Base-by-base conservation (phyloP, 2,888 invertebrate genomes). In the Aleiodes testaceus region DNA sequence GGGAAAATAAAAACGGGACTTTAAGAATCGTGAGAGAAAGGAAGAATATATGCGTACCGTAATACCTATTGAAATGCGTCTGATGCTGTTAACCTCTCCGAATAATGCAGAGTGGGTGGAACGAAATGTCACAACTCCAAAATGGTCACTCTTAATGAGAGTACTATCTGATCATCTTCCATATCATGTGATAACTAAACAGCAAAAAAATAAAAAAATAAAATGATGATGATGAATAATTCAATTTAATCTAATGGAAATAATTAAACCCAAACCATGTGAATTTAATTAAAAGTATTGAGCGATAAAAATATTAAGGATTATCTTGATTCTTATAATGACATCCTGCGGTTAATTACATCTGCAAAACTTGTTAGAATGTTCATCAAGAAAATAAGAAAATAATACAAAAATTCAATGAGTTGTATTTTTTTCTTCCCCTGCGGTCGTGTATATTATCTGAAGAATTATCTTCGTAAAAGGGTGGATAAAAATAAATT, bases 51-150 rank as follows among this genome's bases (percentile, higher is more conserved):
- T 11, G 36, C 11, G 69, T 75, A 75, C 73, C 76, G 76, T 76
- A 76, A 75, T 67, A 20, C 69, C 59, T 59, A 76, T 75, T 75
- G 66, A 55, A 63, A 71, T 76, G 63, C 64, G 59, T 63, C 44
- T 73, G 50, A 68, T 68, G 68, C 30, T 22, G 59, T 68, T 59
- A 55, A 61, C 67, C 67, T 68, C 26, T 45, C 12, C 36, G 16
- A 36, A n/a, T 47, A 49, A 50, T 30, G 50, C 6, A 30, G 16
- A 30, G n/a, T 20, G 50, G 44, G 26, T 26, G 5, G 26, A 26
- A 30, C 26, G 44, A 14, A 47, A 68, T 26, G 53, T 55, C 20
- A 67, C 55, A 55, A 67, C 45, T 53, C 14, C 26, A 26, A 50
- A 20, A 45, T 16, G 26, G 67, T 47, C 20, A 30, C 49, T 16